These are phyloP conservation scores for Sapayoa aenigma DNA, from an alignment of 2,113 vertebrate genomes.

Conservation along the genomic window DNA sequence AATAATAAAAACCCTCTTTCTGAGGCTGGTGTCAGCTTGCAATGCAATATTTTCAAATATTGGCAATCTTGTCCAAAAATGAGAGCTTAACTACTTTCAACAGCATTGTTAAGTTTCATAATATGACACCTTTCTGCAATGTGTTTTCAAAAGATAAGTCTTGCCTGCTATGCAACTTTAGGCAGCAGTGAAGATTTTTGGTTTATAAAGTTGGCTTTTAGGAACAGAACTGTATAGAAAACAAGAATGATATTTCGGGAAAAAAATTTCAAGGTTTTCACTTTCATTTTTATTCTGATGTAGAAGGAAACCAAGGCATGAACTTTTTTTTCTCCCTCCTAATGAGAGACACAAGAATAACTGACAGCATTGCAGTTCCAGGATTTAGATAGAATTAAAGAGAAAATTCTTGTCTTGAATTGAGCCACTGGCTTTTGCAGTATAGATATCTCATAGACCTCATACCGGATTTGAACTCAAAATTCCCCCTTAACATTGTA, in stretches of 20 bases:
- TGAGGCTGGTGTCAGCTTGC: neutral
- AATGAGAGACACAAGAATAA: neutral
- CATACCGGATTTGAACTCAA: neutral
- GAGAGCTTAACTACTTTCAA: neutral
- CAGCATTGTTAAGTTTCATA: neutral
- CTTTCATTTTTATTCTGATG: neutral
- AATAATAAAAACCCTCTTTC: neutral
- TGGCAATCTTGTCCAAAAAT: neutral
- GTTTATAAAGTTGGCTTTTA: neutral
- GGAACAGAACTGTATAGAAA: neutral
- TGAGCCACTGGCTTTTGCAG: neutral
- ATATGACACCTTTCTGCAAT: neutral
- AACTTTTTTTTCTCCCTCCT: neutral
- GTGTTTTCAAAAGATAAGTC: neutral
- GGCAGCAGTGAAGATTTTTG: neutral
- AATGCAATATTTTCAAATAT: neutral
- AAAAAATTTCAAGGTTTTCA: slow-evolving; percentile 1
- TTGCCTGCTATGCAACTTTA: neutral
- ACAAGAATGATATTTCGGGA: neutral
- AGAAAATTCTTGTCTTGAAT: neutral
- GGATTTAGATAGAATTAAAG: neutral
- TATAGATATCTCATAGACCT: neutral
- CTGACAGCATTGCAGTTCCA: neutral
- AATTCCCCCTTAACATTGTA: neutral
- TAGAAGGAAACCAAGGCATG: neutral